Evolutionary conservation across 2,888 invertebrate species (phyloP), one percentile per base, ranked within the genome.

Genomic region (Aricia artaxerxes): DNA sequence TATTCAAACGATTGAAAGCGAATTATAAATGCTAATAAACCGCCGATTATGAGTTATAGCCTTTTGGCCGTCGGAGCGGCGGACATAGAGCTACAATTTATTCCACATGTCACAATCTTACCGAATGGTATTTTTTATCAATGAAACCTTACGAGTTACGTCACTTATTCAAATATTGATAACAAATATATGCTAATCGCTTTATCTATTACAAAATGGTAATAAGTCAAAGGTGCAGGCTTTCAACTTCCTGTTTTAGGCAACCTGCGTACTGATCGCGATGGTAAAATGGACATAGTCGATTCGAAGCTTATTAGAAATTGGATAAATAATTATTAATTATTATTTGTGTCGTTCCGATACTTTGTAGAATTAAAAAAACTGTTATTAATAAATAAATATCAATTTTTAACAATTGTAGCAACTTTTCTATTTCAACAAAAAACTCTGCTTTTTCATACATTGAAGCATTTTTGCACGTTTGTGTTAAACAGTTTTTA

Each of bases 1-100:
- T 76, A 76, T 76, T 76, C 31, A 76, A 49, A 53, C 76, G 57
- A 76, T 76, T 57, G 11, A 13, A 76, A 9, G 35, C 35, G 57
- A 76, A 76, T 76, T 57, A 76, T 57, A 57, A 76, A 76, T 76
- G 76, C 49, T 57, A 53, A 76, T 76, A 57, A 76, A 76, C 53
- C 13, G 53, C 35, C 76, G 76, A 76, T 76, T 57, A 49, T 76
- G 76, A 76, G 35, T 76, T 76, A 76, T 57, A 35, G 76, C 76
- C 49, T 31, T 35, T 4, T 2, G 13, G 49, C 31, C 53, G 35
- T 16, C 64, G 24, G 64, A 35, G 35, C 13, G 11, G 9, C 64
- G 64, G 31, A 31, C 9, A 11, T 38, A 16, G 35, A 44, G 5
- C 44, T 49, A 49, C 57, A 49, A 76, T 57, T 53, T 76, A 76